Conservation (phyloP, 2,888 invertebrate species). For the Idaea dimidiata region DNA sequence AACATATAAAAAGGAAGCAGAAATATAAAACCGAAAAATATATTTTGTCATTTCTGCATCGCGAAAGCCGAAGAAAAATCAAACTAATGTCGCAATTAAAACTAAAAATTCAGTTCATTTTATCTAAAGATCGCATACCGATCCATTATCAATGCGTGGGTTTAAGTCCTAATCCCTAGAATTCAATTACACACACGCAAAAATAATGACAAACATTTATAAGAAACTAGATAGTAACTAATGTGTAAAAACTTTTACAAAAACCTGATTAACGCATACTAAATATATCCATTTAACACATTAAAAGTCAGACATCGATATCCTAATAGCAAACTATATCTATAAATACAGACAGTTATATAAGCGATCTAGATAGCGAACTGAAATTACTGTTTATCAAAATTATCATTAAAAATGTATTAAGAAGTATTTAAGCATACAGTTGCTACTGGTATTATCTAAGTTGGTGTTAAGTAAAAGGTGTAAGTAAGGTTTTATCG, state of each 20-base stretch:
- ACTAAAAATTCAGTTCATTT: too few relatives aligned
- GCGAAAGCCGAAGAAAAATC: too few relatives aligned
- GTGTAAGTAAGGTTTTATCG: not conserved
- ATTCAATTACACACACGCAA: not conserved
- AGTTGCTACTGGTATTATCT: not conserved
- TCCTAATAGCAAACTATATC: not conserved
- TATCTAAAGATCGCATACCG: too few relatives aligned
- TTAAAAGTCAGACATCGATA: slow-evolving; percentile 1
- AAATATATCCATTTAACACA: not conserved
- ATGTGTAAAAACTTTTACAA: not conserved
- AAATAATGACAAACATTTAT: not conserved
- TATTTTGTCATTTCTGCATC: not conserved
- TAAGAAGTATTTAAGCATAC: not conserved
- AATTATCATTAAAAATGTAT: slow-evolving; percentile 1
- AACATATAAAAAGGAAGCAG: too few relatives aligned
- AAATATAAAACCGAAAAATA: not conserved
- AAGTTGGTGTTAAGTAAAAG: not conserved
- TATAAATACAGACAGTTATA: not conserved
- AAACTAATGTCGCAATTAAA: too few relatives aligned
- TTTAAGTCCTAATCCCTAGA: not conserved
- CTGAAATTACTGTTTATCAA: not conserved
- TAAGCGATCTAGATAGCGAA: not conserved
- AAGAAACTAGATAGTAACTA: not conserved
- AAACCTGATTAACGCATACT: not conserved
- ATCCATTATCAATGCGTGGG: too few relatives aligned